A percentile compares a stretch with the other conserved stretches of the same genome.
Evolutionary conservation across 2,888 invertebrate species (phyloP).

Genomic region (Odontothrips loti): DNA sequence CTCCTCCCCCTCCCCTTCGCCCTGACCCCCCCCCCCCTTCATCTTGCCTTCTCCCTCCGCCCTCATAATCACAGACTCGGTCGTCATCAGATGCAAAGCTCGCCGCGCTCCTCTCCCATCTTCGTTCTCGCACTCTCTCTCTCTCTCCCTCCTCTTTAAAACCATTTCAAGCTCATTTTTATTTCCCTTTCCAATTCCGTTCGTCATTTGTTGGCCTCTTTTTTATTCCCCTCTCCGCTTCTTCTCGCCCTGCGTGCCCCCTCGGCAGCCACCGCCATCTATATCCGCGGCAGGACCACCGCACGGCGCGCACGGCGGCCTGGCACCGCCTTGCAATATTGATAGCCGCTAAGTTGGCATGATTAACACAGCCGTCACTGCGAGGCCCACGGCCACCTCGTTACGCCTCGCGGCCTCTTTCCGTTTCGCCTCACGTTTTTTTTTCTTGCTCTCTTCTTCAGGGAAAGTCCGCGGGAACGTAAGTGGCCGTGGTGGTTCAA

Average conservation of each 20-base stretch:
- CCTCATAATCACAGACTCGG: too few relatives aligned
- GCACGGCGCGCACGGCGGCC: neutral
- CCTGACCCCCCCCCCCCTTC: too few relatives aligned
- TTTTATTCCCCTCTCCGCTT: neutral
- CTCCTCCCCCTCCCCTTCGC: too few relatives aligned
- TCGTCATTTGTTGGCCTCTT: neutral
- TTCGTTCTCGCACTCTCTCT: neutral
- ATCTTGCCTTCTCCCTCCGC: too few relatives aligned
- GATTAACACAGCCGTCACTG: constrained; percentile 13
- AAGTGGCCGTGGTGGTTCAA: too few relatives aligned
- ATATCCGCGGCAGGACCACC: too few relatives aligned
- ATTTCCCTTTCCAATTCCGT: constrained; percentile 25
- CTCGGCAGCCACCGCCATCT: too few relatives aligned
- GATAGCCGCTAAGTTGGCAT: constrained; percentile 12
- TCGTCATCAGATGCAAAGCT: neutral
- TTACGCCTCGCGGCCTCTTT: neutral
- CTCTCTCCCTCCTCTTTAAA: neutral
- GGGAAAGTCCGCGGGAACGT: too few relatives aligned
- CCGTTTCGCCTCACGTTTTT: too few relatives aligned
- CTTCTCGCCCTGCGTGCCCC: neutral
- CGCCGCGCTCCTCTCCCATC: neutral
- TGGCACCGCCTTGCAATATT: constrained; percentile 6
- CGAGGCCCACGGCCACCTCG: neutral
- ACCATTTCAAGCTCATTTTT: constrained; percentile 20
- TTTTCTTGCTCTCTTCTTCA: too few relatives aligned